Evolutionary conservation across 2,113 vertebrate genomes (phyloP).

Genomic region (Aramus guarauna): DNA sequence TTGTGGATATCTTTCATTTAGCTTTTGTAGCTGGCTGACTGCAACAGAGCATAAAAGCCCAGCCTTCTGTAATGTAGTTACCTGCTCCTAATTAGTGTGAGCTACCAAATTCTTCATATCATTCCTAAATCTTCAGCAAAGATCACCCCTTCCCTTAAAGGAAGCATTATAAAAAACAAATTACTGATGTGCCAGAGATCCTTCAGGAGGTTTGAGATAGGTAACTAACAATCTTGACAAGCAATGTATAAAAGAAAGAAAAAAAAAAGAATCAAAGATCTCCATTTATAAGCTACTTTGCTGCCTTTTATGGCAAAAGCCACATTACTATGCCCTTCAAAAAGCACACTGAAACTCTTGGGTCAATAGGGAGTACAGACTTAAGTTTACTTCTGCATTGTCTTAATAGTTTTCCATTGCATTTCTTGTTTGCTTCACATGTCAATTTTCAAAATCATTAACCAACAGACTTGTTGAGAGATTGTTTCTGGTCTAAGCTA

Average conservation of each 20-base stretch:
- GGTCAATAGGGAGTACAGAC: background rate
- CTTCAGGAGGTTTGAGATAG: background rate
- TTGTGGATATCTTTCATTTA: background rate
- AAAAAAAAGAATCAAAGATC: background rate
- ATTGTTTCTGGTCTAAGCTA: background rate
- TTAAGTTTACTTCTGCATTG: background rate
- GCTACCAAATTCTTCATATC: background rate
- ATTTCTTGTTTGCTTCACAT: background rate
- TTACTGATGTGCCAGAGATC: background rate
- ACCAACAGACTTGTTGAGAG: background rate
- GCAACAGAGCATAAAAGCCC: background rate
- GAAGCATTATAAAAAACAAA: background rate
- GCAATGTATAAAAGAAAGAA: background rate
- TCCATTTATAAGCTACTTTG: background rate
- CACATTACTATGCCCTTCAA: background rate
- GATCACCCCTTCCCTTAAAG: background rate
- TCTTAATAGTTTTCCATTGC: background rate
- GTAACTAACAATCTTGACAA: background rate
- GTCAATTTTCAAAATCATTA: background rate
- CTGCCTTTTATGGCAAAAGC: background rate
- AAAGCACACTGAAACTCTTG: background rate
- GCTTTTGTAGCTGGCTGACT: background rate
- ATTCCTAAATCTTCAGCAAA: background rate
- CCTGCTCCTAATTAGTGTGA: background rate
- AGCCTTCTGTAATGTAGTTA: background rate